Conservation (phyloP, 2,113 vertebrate species). For the Erpornis zantholeuca region DNA sequence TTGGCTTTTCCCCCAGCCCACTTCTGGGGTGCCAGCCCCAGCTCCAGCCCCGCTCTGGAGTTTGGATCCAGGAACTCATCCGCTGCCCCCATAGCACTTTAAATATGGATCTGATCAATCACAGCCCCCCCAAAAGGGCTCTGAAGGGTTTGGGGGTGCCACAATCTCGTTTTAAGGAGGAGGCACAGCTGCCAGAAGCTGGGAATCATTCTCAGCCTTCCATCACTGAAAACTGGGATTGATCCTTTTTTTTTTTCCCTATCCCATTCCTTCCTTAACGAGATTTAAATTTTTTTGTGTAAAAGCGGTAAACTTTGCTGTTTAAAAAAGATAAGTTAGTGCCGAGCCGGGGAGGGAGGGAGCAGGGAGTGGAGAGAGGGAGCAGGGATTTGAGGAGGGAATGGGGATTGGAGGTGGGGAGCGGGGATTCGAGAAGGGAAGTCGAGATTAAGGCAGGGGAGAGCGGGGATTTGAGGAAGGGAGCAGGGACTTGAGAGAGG, state of each 20-base stretch:
- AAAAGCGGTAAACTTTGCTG: not conserved
- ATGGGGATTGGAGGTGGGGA: not conserved
- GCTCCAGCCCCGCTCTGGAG: not conserved
- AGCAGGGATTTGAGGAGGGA: not conserved
- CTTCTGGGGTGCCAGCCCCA: not conserved
- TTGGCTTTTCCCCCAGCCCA: not conserved
- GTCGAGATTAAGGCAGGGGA: not conserved
- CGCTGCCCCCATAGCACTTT: accelerated
- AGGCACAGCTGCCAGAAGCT: not conserved
- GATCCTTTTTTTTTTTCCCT: not conserved
- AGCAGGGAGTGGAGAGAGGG: not conserved
- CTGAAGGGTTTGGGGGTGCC: not conserved
- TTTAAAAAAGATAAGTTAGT: not conserved
- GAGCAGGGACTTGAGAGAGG: not conserved
- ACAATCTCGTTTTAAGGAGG: not conserved
- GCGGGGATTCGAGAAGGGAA: not conserved
- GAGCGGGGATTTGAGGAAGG: not conserved
- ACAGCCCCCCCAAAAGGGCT: not conserved
- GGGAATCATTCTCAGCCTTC: not conserved
- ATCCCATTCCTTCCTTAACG: too few relatives aligned
- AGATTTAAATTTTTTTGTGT: not conserved
- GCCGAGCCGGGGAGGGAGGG: not conserved
- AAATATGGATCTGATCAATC: not conserved
- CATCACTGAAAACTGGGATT: not conserved
- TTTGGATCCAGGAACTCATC: not conserved